Base-by-base conservation (phyloP, 2,797 vertebrate species). In the Siniperca scherzeri region DNA sequence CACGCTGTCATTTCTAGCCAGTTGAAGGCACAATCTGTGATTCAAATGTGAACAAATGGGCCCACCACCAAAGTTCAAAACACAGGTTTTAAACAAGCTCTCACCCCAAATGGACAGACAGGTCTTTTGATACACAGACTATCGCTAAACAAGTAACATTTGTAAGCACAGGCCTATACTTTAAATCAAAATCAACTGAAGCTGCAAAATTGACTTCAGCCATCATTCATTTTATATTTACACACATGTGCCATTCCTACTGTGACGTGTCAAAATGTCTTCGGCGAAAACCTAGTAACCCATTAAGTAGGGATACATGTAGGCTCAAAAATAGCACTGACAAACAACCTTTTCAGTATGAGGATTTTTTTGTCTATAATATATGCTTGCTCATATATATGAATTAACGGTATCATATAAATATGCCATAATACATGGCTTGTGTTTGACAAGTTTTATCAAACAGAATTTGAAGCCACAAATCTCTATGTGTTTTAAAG, bases 401-500 rank as follows among this genome's bases (percentile, higher is more conserved):
- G 2, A 59, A 64, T 71, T 19, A 36, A 65, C 11, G 16, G 16
- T 7, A 9, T 55, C 36, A 48, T 21, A 70, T 53, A 48, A 68
- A 42, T n/a, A 33, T 16, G 2, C 12, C 19, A 21, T n/a, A 57
- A 36, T 4, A 46, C 4, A 25, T 42, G 3, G 1, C 22, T 14
- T 30, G 16, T 46, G 17, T 27, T 25, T 44, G 21, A 17, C n/a
- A 25, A 1, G 13, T 56, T 73, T 65, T 74, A 57, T 76, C 66
- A 65, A 65, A 53, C 5, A 61, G 16, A 84, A 78, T 87, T 65
- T 80, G 68, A 74, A 74, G 67, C 64, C 12, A 46, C 17, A 13
- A 38, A 59, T 69, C 67, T 72, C 2, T 9, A 44, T 7, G n/a
- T 70, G 72, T 64, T 83, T 83, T 44, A 81, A 85, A 87, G 85